Conservation (phyloP, 2,888 invertebrate species). For the Eupithecia vulgata region DNA sequence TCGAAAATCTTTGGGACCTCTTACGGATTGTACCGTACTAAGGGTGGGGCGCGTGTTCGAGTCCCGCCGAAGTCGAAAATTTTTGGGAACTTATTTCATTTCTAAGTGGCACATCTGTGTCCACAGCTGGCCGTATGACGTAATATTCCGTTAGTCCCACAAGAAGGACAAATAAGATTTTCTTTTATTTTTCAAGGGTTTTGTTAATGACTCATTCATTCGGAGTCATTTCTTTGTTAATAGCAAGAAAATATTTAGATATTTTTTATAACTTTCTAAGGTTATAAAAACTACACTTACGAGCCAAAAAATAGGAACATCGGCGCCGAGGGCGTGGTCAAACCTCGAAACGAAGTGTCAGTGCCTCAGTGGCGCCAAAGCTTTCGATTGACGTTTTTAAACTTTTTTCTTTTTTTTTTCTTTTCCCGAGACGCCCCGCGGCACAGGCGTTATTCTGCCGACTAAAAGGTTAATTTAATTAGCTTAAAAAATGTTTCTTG, state of each 20-base stretch:
- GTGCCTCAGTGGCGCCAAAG: slow-evolving; percentile 76
- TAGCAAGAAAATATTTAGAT: not conserved
- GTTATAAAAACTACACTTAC: slow-evolving; percentile 28
- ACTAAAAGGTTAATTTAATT: slow-evolving; percentile 52
- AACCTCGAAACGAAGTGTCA: slow-evolving; percentile 46
- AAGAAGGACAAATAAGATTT: too few relatives aligned
- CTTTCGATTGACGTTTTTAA: slow-evolving; percentile 67
- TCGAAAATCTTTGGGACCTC: too few relatives aligned
- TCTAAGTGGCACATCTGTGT: too few relatives aligned
- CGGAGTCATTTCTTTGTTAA: too few relatives aligned
- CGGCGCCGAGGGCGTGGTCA: slow-evolving; percentile 73
- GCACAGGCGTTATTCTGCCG: slow-evolving; percentile 54
- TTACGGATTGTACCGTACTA: too few relatives aligned
- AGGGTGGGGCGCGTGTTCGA: too few relatives aligned
- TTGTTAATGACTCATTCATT: too few relatives aligned
- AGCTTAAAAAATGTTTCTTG: slow-evolving; percentile 37
- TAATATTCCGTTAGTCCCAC: too few relatives aligned
- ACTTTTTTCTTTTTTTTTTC: slow-evolving; percentile 39
- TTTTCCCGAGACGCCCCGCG: slow-evolving; percentile 63
- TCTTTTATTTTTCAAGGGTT: too few relatives aligned
- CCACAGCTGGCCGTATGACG: too few relatives aligned
- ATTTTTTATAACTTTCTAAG: slow-evolving; percentile 1
- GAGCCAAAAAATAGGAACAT: slow-evolving; percentile 30
- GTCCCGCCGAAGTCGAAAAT: too few relatives aligned
- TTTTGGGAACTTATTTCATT: too few relatives aligned